Base-by-base conservation (phyloP, 2,797 vertebrate genomes). In the Chiloscyllium punctatum region DNA sequence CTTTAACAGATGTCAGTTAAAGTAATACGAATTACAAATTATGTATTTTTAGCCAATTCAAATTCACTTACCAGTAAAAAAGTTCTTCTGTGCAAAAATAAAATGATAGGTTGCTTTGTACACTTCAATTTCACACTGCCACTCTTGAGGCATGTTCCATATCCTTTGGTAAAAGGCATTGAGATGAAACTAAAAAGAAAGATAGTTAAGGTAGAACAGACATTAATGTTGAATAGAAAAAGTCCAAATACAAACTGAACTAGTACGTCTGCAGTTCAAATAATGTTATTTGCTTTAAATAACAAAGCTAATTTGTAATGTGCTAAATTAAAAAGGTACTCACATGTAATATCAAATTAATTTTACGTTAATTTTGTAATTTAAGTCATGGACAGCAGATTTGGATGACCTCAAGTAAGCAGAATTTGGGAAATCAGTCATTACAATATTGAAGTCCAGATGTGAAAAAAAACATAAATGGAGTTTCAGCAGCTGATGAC, bases 91-190 rank as follows among this genome's bases (percentile, higher is more conserved):
- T 95, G 99, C 99, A 96, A 99, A 99, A 97, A 99, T 99, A 96
- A 99, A 99, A 96, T 99, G 99, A 96, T 99, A 99, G 0, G 99
- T 99, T 96, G 99, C 99, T 97, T 99, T 99, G 97, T 99, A 99
- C 95, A 99, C 99, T 96, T 99, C 99, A 1, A 99, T 98, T 97
- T 99, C 99, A 86, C 99, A 99, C 95, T 99, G 99, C 99, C 99
- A 99, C 0, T 98, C 98, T 97, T 99, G 99, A 7, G 99, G 98
- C 99, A 99, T 99, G 97, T 99, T 99, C 99, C 99, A 99, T 68
- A 98, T 97, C 33, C 98, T 98, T 21, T 99, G 98, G 96, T 99
- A 99, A 97, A 98, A 98, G 96, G 99, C 99, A 94, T 98, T 99
- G 96, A 99, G 98, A 3, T 99, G 98, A 97, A 99, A 99, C 99